Evolutionary conservation across 1,140 invertebrate species (phyloP).

Genomic region (Drosophila obscura): DNA sequence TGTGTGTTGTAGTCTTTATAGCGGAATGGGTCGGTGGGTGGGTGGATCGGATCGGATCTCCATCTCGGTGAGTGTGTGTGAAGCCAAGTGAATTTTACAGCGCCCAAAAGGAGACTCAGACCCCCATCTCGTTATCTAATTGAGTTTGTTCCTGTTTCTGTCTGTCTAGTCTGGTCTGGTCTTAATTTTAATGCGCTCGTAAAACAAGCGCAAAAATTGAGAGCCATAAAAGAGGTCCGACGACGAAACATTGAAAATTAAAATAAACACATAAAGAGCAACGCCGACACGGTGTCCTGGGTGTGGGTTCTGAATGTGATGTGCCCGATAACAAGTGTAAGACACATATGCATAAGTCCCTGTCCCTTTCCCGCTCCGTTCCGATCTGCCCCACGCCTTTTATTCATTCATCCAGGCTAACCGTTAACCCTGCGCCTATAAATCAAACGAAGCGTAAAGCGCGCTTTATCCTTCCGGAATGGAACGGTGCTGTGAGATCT

Average conservation of each 20-base stretch:
- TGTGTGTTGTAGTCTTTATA: slow-evolving; percentile 10
- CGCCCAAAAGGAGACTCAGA: slow-evolving; percentile 9
- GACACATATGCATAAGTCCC: slow-evolving; percentile 39
- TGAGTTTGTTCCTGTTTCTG: slow-evolving; percentile 64
- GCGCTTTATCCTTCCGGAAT: slow-evolving; percentile 58
- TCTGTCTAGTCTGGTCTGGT: slow-evolving; percentile 53
- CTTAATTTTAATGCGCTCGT: slow-evolving; percentile 78
- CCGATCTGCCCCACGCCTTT: slow-evolving; percentile 4
- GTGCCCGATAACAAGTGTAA: slow-evolving; percentile 59
- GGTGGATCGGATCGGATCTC: slow-evolving; percentile 17
- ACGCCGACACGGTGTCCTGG: slow-evolving; percentile 4
- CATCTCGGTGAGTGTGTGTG: slow-evolving; percentile 35
- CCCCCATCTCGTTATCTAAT: slow-evolving; percentile 61
- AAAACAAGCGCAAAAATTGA: slow-evolving; percentile 77
- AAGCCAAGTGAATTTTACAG: slow-evolving; percentile 70
- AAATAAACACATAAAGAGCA: slow-evolving; percentile 74
- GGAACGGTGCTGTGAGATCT: slow-evolving; percentile 53
- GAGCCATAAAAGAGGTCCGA: slow-evolving; percentile 62
- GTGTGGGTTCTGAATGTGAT: slow-evolving; percentile 22
- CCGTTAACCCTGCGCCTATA: slow-evolving; percentile 52
- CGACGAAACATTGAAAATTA: slow-evolving; percentile 72
- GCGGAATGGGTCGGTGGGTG: slow-evolving; percentile 3
- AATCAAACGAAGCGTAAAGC: slow-evolving; percentile 75
- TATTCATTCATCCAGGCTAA: slow-evolving; percentile 25
- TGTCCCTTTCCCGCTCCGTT: background rate